Conservation (phyloP, 2,888 invertebrate species). For the Dilophus febrilis region DNA sequence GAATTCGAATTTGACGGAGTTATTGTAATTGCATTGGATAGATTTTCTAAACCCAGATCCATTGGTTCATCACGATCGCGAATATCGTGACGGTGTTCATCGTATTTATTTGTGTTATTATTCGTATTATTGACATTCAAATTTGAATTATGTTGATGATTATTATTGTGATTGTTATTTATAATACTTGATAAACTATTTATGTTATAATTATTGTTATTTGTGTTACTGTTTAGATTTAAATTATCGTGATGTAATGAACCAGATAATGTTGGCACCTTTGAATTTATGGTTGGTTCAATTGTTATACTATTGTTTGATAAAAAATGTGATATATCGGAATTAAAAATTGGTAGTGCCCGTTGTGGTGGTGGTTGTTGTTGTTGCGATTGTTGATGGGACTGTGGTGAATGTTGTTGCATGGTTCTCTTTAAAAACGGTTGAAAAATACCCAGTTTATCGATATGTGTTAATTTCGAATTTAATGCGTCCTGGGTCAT, state of each 20-base stretch:
- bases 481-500: conserved; percentile 56
- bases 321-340: conserved; percentile 7
- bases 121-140: neutral
- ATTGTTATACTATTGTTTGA: conserved; percentile 18
- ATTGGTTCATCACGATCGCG: conserved; percentile 27
- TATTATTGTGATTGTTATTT: too few species aligned
- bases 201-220: too few species aligned
- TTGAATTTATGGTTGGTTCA: conserved; percentile 17
- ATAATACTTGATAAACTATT: too few species aligned
- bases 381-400: too few species aligned
- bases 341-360: conserved; percentile 22
- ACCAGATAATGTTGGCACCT: conserved; percentile 4
- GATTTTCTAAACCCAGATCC: conserved; percentile 20
- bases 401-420: too few species aligned
- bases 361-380: conserved; percentile 22
- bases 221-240: too few species aligned
- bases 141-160: too few species aligned
- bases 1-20: too few species aligned
- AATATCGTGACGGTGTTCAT: conserved; percentile 16
- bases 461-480: conserved; percentile 57
- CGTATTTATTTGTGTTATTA: conserved; percentile 2
- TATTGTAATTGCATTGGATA: neutral
- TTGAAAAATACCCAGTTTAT: conserved; percentile 34
- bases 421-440: conserved; percentile 14
- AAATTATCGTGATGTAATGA: neutral